These are phyloP conservation scores for Rafetus swinhoei DNA, from an alignment of 2,113 vertebrate genomes.

Conservation along the genomic window DNA sequence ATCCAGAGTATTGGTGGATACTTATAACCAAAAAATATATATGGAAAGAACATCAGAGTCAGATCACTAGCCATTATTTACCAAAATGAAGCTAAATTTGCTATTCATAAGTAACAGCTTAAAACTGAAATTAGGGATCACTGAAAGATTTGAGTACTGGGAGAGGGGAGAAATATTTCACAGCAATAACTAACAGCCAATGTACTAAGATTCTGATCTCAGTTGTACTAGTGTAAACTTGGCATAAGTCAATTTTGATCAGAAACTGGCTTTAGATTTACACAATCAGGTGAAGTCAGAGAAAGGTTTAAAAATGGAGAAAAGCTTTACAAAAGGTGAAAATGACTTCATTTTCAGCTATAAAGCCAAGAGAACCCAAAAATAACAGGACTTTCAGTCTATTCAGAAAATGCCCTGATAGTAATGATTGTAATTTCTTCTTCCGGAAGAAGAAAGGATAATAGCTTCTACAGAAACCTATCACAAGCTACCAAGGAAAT, in stretches of 20 bases:
- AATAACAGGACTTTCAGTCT: neutral
- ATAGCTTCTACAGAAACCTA: neutral
- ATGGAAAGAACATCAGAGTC: neutral
- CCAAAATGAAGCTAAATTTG: neutral
- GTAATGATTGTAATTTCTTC: neutral
- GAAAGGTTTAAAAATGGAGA: neutral
- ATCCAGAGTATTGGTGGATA: neutral
- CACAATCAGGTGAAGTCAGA: too few species aligned
- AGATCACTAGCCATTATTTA: neutral
- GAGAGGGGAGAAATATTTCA: neutral
- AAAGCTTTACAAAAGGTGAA: neutral
- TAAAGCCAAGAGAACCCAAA: constrained; percentile 28
- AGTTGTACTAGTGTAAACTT: fast-evolving
- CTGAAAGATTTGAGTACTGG: neutral
- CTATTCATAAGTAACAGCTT: neutral
- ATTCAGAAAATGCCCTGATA: neutral
- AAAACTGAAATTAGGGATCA: neutral
- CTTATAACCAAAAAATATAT: neutral
- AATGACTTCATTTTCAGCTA: constrained; percentile 31
- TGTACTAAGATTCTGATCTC: neutral
- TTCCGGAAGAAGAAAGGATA: neutral
- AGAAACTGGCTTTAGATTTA: neutral
- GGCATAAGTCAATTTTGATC: neutral
- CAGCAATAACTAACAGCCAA: neutral
- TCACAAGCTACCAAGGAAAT: neutral